Conservation (phyloP, 2,113 vertebrate species). For the Callorhinus ursinus region DNA sequence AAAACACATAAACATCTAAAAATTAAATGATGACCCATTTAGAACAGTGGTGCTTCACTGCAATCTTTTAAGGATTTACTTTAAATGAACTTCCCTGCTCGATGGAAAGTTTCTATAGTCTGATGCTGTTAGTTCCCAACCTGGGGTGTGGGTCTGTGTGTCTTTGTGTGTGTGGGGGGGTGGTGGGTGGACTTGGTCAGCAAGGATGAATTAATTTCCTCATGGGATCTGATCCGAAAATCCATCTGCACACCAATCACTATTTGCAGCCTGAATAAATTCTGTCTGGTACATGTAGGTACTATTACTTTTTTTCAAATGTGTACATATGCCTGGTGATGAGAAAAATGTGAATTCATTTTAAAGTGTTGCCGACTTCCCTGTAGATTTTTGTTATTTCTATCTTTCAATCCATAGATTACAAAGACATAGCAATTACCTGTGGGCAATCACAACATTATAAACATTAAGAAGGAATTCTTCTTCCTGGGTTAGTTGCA, state of each 20-base stretch:
- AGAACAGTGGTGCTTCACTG: conserved; percentile 23
- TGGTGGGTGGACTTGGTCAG: neutral
- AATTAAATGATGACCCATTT: conserved; percentile 74
- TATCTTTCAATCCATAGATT: conserved; percentile 1
- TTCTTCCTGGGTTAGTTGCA: neutral
- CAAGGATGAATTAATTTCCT: neutral
- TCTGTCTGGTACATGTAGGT: neutral
- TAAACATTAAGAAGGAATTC: neutral
- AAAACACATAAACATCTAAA: conserved; percentile 74
- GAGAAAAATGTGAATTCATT: conserved; percentile 52
- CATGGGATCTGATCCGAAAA: neutral
- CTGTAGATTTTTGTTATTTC: conserved; percentile 42
- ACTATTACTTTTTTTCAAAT: conserved; percentile 16
- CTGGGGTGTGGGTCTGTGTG: neutral
- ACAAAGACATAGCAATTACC: conserved; percentile 17
- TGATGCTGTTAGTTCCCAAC: neutral
- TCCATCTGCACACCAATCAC: neutral
- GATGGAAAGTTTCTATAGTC: neutral
- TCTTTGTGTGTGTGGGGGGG: neutral
- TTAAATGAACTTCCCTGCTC: conserved; percentile 26
- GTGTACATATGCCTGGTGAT: neutral
- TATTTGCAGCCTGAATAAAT: conserved; percentile 30
- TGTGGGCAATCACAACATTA: neutral
- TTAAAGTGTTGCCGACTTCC: neutral
- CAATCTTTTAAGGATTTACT: neutral